phyloP scores from a whole-genome alignment of 1,140 invertebrate species.

The Daktulosphaira vitifoliae region DNA sequence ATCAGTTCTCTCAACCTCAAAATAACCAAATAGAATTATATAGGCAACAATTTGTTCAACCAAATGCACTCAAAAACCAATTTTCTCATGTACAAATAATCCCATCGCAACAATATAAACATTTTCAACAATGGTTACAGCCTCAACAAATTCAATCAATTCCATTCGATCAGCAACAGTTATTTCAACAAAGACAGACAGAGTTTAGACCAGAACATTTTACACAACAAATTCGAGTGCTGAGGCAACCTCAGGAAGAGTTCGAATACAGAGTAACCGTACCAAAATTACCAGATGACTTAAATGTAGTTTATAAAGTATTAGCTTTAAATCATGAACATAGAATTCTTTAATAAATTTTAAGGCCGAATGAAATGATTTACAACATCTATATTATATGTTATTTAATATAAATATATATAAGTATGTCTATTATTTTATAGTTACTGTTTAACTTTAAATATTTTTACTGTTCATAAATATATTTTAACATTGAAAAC shows the following conservation, averaged over 20 bases:
- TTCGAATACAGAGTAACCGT: conserved; percentile 47
- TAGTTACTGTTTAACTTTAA: too few species aligned
- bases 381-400: too few species aligned
- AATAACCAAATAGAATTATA: conserved; percentile 35
- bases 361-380: too few species aligned
- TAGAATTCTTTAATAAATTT: neutral
- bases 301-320: conserved; percentile 71
- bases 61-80: conserved; percentile 39
- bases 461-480: too few species aligned
- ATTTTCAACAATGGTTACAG: conserved; percentile 37
- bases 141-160: neutral
- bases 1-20: conserved; percentile 39
- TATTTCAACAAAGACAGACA: neutral
- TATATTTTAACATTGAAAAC: too few species aligned
- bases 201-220: neutral
- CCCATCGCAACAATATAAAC: neutral
- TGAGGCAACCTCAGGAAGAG: conserved; percentile 47
- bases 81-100: neutral
- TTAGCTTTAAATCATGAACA: conserved; percentile 42
- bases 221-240: conserved; percentile 43
- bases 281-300: conserved; percentile 44
- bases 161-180: neutral
- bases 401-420: too few species aligned
- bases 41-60: conserved; percentile 41
- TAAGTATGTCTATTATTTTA: too few species aligned